These are phyloP conservation scores for Bombus haemorrhoidalis DNA, from an alignment of 1,140 invertebrate genomes.

Conservation along the genomic window DNA sequence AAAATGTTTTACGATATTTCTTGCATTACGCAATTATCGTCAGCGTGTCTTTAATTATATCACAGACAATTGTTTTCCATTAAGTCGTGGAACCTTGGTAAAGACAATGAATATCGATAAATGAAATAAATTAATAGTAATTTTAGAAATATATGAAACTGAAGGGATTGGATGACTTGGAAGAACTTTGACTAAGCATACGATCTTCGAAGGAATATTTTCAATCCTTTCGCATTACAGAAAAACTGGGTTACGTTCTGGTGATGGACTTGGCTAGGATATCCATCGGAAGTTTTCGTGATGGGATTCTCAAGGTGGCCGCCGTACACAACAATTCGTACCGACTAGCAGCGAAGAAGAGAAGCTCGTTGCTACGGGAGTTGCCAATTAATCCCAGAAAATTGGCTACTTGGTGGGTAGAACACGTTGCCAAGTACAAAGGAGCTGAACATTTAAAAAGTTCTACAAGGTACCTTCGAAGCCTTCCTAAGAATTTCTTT, in stretches of 20 bases:
- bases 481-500: background rate
- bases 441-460: slow-evolving; percentile 80
- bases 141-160: background rate
- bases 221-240: slow-evolving; percentile 37
- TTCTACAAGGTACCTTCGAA: slow-evolving; percentile 68
- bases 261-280: slow-evolving; percentile 74
- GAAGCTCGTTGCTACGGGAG: slow-evolving; percentile 76
- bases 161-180: too few species aligned
- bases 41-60: too few species aligned
- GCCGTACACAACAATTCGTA: slow-evolving; percentile 72
- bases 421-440: slow-evolving; percentile 80
- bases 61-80: too few species aligned
- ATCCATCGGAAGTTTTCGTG: slow-evolving; percentile 72
- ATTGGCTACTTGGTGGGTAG: slow-evolving; percentile 81
- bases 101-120: too few species aligned
- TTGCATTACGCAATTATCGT: too few species aligned
- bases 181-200: background rate
- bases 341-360: slow-evolving; percentile 70
- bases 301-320: slow-evolving; percentile 74
- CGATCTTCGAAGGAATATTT: background rate
- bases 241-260: slow-evolving; percentile 76
- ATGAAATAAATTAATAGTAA: too few species aligned
- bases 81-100: too few species aligned
- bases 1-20: too few species aligned
- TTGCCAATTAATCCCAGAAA: slow-evolving; percentile 76